Conservation (phyloP, 2,113 vertebrate genomes). For the Panurus biarmicus region DNA sequence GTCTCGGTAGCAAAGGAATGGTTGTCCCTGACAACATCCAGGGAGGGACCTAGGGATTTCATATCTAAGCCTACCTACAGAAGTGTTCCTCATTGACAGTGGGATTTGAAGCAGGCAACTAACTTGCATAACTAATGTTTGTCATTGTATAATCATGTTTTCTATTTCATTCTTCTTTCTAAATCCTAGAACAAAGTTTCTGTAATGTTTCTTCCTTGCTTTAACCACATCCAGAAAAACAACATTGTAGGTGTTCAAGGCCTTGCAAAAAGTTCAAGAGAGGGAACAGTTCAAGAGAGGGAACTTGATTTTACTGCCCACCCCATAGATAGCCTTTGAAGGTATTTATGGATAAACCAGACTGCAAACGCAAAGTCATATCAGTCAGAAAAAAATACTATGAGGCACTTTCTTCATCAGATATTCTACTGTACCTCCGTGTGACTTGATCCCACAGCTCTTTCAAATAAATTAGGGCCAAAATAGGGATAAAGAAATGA, state of each 20-base stretch:
- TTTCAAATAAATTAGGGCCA: not conserved
- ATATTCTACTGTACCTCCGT: not conserved
- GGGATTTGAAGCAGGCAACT: not conserved
- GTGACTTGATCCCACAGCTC: not conserved
- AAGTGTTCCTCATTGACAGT: not conserved
- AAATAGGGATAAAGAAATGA: not conserved
- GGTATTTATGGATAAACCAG: not conserved
- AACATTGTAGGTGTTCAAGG: not conserved
- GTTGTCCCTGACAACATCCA: too few species aligned
- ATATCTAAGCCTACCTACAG: not conserved
- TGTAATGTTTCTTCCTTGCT: not conserved
- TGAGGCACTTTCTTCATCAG: not conserved
- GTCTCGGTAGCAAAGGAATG: not conserved
- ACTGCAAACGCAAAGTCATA: not conserved
- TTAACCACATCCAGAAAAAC: not conserved
- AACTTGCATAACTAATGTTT: not conserved
- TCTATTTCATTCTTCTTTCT: not conserved
- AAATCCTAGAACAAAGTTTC: not conserved
- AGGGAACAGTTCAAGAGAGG: not conserved
- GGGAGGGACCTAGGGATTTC: not conserved
- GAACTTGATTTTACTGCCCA: not conserved
- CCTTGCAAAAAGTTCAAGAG: not conserved
- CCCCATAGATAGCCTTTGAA: not conserved
- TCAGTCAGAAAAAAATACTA: not conserved
- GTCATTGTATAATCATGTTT: not conserved